Evolutionary conservation across 2,113 vertebrate species (phyloP).

Genomic region (Macaca mulatta): DNA sequence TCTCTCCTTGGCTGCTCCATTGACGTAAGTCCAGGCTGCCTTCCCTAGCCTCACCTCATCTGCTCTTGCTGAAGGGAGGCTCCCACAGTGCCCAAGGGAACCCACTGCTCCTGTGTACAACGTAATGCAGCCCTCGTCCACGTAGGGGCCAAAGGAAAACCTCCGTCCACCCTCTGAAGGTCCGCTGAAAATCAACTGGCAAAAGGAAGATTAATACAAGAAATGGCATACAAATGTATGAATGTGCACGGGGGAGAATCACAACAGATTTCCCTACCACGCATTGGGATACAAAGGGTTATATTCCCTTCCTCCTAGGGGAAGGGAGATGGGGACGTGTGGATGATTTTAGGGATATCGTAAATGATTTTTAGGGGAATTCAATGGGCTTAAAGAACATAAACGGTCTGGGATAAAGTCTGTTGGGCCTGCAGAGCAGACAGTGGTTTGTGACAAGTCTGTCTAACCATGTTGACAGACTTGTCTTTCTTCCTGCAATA

Average conservation of each 20-base stretch:
- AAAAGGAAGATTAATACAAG: neutral
- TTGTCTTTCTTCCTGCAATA: neutral
- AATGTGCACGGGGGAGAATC: neutral
- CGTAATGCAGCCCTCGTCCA: too few relatives aligned
- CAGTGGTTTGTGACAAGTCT: neutral
- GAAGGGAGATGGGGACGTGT: neutral
- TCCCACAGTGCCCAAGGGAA: rapidly evolving
- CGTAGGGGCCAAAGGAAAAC: neutral
- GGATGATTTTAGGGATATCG: neutral
- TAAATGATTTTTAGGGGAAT: neutral
- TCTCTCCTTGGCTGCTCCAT: conserved; percentile 96
- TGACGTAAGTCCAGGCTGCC: conserved; percentile 82
- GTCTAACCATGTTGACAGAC: neutral
- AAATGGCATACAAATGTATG: neutral
- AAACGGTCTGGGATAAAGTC: neutral
- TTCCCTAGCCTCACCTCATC: neutral
- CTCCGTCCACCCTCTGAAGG: neutral
- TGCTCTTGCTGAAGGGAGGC: neutral
- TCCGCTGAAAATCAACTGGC: neutral
- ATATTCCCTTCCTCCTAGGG: neutral
- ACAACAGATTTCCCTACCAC: neutral
- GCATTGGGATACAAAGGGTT: neutral
- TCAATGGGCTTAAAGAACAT: neutral
- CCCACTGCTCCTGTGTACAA: rapidly evolving
- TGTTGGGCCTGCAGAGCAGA: neutral